Evolutionary conservation across 1,140 invertebrate genomes (phyloP).

Genomic region (Druon quercuslanigerum): DNA sequence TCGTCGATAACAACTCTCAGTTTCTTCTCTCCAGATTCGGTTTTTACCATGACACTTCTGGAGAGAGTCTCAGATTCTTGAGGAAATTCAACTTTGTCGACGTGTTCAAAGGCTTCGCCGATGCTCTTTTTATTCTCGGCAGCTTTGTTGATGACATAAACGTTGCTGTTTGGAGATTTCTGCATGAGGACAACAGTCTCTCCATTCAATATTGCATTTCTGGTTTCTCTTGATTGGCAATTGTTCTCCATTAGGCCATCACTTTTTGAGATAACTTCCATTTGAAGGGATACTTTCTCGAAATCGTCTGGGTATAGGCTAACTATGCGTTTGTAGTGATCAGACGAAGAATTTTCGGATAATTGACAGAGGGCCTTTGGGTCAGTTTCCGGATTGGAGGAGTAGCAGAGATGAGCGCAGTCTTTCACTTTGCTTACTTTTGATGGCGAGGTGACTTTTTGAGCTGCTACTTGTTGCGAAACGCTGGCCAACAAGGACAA

Average conservation of each 20-base stretch:
- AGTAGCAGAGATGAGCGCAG: conserved; percentile 51
- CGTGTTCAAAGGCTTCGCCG: conserved; percentile 51
- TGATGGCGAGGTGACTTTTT: conserved; percentile 35
- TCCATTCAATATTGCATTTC: conserved; percentile 71
- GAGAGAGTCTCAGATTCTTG: background rate
- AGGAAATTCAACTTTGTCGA: conserved; percentile 16
- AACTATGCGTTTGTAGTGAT: conserved; percentile 53
- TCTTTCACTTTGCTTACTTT: conserved; percentile 67
- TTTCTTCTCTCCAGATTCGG: conserved; percentile 39
- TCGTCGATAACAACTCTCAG: conserved; percentile 15
- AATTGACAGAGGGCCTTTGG: conserved; percentile 39
- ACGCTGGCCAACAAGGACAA: conserved; percentile 69
- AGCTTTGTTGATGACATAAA: conserved; percentile 73
- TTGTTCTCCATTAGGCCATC: conserved; percentile 47
- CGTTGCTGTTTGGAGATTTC: conserved; percentile 73
- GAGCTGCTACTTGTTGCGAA: conserved; percentile 55
- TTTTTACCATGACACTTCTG: conserved; percentile 32
- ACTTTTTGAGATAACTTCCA: conserved; percentile 62
- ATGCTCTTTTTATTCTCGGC: conserved; percentile 62
- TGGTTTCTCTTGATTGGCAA: conserved; percentile 58
- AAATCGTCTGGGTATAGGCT: conserved; percentile 62
- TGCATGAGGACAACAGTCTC: conserved; percentile 69
- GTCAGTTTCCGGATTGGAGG: conserved; percentile 5
- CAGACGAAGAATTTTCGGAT: conserved; percentile 46
- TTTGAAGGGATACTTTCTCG: conserved; percentile 62